These are phyloP conservation scores for Oncopeltus fasciatus DNA, from an alignment of 1,140 invertebrate species.

Conservation along the genomic window DNA sequence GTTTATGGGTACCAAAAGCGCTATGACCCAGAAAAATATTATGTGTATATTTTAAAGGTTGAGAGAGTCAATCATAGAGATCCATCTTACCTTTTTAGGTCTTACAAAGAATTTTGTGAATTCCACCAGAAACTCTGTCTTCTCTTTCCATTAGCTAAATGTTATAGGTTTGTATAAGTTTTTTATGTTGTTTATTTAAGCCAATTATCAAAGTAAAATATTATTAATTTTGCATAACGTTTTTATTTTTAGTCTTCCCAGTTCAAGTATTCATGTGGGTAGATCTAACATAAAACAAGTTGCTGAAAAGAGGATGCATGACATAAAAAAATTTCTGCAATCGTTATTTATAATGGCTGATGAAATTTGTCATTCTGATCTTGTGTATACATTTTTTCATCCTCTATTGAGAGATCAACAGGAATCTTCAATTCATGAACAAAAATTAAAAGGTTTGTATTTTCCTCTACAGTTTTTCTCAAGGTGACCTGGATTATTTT, in stretches of 20 bases:
- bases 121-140: conserved; percentile 87
- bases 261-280: conserved; percentile 66
- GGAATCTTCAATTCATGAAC: conserved; percentile 47
- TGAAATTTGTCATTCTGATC: conserved; percentile 87
- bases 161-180: too few relatives aligned
- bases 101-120: conserved; percentile 92
- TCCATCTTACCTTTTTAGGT: conserved; percentile 73
- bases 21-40: conserved; percentile 95
- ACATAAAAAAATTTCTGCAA: conserved; percentile 75
- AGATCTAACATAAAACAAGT: conserved; percentile 88
- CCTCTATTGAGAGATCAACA: conserved; percentile 80
- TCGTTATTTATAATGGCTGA: conserved; percentile 74
- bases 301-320: conserved; percentile 71
- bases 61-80: conserved; percentile 70
- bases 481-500: too few relatives aligned
- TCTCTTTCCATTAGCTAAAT: conserved; percentile 78
- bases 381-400: conserved; percentile 97
- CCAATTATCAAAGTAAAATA: too few relatives aligned
- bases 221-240: too few relatives aligned
- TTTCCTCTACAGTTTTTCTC: too few relatives aligned
- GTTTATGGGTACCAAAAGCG: conserved; percentile 85
- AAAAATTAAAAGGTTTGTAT: conserved; percentile 32
- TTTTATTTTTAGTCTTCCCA: conserved; percentile 36
- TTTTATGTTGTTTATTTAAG: too few relatives aligned
- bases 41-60: conserved; percentile 86